Base-by-base conservation (phyloP, 35 echinoderm and acorn worm species). In the Hemicentrotus pulcherrimus region DNA sequence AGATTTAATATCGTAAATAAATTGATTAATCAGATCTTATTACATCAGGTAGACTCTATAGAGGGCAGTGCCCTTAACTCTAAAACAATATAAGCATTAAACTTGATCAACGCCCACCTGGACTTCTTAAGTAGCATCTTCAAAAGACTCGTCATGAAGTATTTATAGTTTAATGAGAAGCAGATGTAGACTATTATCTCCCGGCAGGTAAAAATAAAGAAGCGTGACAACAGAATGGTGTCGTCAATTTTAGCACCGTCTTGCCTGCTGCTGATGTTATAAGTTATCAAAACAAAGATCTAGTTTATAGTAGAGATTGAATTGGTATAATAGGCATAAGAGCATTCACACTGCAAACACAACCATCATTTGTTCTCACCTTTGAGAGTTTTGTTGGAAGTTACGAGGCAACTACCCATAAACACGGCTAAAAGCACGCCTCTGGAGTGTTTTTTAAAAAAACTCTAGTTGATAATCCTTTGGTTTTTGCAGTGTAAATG, bases 91-190 rank as follows among this genome's bases (percentile, higher is more conserved):
- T 28, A 6, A 28, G 65, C 4, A 78, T 78, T 78, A 78, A 2
- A n/a, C 65, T 22, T 28, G 65, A 78, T 78, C 5, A 22, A 18
- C 28, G 4, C 28, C 65, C 19, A 2, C 52, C 52, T 28, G 65
- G 65, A 55, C 24, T 78, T n/a, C 19, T 7, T 28, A n/a, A 24
- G 18, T 28, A 78, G 65, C 24, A 6, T 78, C 65, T n/a, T 28
- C 5, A 78, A 78, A 78, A 78, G 65, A 78, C n/a, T n/a, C n/a
- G 65, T 78, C 24, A 28, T 28, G 22, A 6, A 28, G 8, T 59
- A 78, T n/a, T 22, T 78, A 78, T 28, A n/a, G 65, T 78, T 78
- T 78, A 78, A 78, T 78, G 65, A 78, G 65, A 78, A 78, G 65
- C 65, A 78, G 65, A 78, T 78, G 65, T 28, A 7, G 28, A n/a